Evolutionary conservation across 2,113 vertebrate species (phyloP).

Genomic region (Lota lota): DNA sequence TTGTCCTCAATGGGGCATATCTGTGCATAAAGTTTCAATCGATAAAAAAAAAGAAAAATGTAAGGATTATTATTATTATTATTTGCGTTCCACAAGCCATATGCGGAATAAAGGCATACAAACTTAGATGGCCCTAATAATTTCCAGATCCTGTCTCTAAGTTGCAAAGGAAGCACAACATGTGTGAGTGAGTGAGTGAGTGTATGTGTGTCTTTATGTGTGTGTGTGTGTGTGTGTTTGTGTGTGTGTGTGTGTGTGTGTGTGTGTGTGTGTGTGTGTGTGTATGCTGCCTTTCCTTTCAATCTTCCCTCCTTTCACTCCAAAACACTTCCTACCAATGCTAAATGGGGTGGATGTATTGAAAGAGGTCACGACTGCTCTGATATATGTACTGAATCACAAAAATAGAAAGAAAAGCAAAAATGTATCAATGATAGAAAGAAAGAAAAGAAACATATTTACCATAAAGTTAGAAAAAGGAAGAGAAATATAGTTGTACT

Average conservation of each 20-base stretch:
- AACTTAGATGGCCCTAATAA: neutral
- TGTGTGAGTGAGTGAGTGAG: neutral
- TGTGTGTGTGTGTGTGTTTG: neutral
- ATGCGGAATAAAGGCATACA: neutral
- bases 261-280: slow-evolving; percentile 5
- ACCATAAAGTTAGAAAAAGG: neutral
- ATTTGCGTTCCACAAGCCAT: neutral
- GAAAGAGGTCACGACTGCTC: no score
- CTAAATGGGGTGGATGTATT: neutral
- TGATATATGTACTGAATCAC: neutral
- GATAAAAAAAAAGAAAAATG: neutral
- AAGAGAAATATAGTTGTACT: neutral
- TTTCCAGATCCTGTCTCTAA: neutral
- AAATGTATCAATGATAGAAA: neutral
- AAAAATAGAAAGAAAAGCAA: neutral
- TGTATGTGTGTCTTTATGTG: neutral
- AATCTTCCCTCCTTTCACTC: neutral
- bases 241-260: slow-evolving; percentile 13
- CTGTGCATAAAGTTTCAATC: neutral
- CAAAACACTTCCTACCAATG: neutral
- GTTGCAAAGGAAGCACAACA: neutral
- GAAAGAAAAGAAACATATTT: neutral
- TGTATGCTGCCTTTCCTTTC: neutral
- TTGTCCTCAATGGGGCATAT: no score
- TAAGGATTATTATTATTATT: no score